phyloP scores from a whole-genome alignment of 2,888 invertebrate species.

The Plebejus melissa region DNA sequence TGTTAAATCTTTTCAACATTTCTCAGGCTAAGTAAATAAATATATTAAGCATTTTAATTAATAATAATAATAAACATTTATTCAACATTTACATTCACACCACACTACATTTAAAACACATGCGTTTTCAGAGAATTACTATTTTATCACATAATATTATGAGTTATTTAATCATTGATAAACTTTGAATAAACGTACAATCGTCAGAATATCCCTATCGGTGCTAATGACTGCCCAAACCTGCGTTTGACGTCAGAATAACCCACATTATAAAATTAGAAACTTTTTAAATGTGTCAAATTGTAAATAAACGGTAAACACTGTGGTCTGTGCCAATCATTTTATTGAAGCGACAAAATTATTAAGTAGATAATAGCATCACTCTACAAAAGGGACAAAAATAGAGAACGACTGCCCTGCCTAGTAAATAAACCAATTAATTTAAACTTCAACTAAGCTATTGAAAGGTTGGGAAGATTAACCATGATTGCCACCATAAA shows the following conservation, averaged over 20 bases:
- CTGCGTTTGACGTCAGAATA: conserved; percentile 1
- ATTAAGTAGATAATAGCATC: background rate
- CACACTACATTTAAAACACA: no score
- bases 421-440: no score
- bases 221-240: background rate
- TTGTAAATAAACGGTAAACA: background rate
- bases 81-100: no score
- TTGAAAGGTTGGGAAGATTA: no score
- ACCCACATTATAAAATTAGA: conserved; percentile 4
- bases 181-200: background rate
- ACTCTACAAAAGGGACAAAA: background rate
- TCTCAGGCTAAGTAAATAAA: background rate
- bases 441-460: no score
- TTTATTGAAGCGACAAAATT: background rate
- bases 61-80: no score
- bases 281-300: conserved; percentile 5
- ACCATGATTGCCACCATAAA: no score
- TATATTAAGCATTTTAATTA: background rate
- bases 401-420: background rate
- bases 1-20: background rate
- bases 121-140: background rate
- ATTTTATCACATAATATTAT: background rate
- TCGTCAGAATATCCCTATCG: background rate
- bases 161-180: background rate
- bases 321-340: background rate